Conservation (phyloP, 2,113 vertebrate genomes). For the Condylura cristata region DNA sequence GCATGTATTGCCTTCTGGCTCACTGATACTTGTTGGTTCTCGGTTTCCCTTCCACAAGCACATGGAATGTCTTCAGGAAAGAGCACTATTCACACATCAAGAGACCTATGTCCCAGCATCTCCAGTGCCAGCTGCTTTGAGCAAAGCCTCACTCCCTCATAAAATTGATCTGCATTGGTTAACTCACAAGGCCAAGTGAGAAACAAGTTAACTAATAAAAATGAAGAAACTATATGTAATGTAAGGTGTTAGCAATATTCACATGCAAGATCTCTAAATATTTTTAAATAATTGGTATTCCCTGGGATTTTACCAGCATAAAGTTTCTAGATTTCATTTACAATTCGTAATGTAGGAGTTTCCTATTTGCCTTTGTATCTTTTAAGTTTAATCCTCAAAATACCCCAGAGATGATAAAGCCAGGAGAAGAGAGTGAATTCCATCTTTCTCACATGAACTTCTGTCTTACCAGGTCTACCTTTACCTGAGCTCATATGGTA, state of each 20-base stretch:
- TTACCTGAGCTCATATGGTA: not conserved
- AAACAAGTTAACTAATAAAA: not conserved
- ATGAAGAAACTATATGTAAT: not conserved
- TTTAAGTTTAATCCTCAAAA: not conserved
- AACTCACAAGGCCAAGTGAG: not conserved
- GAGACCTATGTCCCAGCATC: not conserved
- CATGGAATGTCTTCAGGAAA: not conserved
- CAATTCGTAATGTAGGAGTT: constrained; percentile 1
- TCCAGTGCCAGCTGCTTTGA: not conserved
- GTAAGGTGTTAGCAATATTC: not conserved
- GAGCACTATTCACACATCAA: not conserved
- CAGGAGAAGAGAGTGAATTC: not conserved
- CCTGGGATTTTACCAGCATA: not conserved
- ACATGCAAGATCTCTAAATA: not conserved
- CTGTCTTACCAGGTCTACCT: not conserved
- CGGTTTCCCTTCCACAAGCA: not conserved
- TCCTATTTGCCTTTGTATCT: not conserved
- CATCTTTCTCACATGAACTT: not conserved
- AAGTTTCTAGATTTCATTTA: constrained; percentile 32
- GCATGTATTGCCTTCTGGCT: not conserved
- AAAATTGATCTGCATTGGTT: not conserved
- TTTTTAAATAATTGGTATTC: not conserved
- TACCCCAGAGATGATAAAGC: not conserved
- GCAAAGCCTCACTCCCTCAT: constrained; percentile 3
- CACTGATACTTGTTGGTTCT: not conserved